Base-by-base conservation (phyloP, 2,888 invertebrate genomes). In the Augiades crinisus region DNA sequence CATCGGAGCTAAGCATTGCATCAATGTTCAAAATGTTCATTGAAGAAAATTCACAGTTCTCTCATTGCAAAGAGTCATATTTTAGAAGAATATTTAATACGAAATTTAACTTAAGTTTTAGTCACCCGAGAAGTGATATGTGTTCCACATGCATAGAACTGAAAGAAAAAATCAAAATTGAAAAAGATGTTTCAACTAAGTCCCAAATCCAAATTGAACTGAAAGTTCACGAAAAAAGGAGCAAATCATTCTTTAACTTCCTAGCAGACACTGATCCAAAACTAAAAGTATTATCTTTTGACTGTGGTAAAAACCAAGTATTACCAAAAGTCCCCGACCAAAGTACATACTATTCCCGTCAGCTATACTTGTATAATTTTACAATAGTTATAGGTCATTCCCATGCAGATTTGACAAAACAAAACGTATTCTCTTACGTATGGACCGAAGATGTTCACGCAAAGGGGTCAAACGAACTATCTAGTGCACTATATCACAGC, bases 21-120 rank as follows among this genome's bases (percentile, higher is more conserved):
- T 54, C 47, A 52, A 58, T 60, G 56, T 60, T 56, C 47, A 56
- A 56, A 60, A 60, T 58, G 53, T 55, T 54, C 36, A 53, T 44
- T 33, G 47, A 56, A 56, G 47, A 58, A 24, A 24, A 24, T 24
- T 24, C 51, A 51, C 49, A 52, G 40, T 52, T 55, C 37, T 27
- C 33, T 55, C 40, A 53, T 54, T 51, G 54, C 44, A 53, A 59
- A 46, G 49, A 54, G 37, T 58, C 56, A 55, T 36, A 17, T n/a
- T 36, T 36, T 17, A 16, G n/a, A 44, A 45, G 7, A 37, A 41
- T 58, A 41, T 60, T 62, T 24, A 59, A 56, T 21, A 50, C n/a
- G 5, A 47, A 51, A 6, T 58, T 53, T 51, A 34, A 21, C 2
- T 22, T 61, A 1, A 56, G 54, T 6, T 58, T 57, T 50, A 57